These are phyloP conservation scores for Nerophis lumbriciformis DNA, from an alignment of 2,113 vertebrate genomes.

Conservation along the genomic window DNA sequence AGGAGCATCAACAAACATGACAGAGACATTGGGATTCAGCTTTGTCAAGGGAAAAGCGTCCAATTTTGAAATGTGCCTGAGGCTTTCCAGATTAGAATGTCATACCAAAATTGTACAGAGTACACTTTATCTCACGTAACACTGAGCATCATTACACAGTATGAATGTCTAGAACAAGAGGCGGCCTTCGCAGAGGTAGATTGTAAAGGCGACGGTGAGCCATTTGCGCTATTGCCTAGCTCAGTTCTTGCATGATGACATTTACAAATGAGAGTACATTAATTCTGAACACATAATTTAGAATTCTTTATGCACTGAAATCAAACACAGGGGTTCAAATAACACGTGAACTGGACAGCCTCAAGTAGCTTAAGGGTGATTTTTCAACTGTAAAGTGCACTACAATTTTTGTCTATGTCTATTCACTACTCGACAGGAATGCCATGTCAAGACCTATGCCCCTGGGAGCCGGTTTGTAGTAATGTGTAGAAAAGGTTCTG, in stretches of 20 bases:
- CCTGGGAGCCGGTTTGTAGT: slow-evolving; percentile 38
- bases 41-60: neutral
- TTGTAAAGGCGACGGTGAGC: slow-evolving; percentile 34
- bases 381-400: slow-evolving; percentile 51
- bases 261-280: slow-evolving; percentile 22
- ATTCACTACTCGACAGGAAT: slow-evolving; percentile 50
- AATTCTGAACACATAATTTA: slow-evolving; percentile 25
- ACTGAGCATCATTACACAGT: slow-evolving; percentile 7
- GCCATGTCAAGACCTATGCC: slow-evolving; percentile 42
- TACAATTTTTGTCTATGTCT: slow-evolving; percentile 46
- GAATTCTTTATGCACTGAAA: slow-evolving; percentile 54
- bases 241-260: slow-evolving; percentile 35
- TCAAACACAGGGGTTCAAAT: slow-evolving; percentile 39
- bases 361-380: slow-evolving; percentile 26
- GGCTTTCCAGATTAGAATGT: slow-evolving; percentile 1
- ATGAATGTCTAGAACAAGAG: slow-evolving; percentile 7
- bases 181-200: slow-evolving; percentile 15
- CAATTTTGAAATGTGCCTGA: slow-evolving; percentile 19
- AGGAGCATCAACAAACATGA: no score
- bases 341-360: slow-evolving; percentile 39
- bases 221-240: slow-evolving; percentile 54
- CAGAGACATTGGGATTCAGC: no score
- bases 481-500: slow-evolving; percentile 52
- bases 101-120: neutral
- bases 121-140: neutral